These are phyloP conservation scores for Heliothis virescens DNA, from an alignment of 1,140 invertebrate species.

Conservation along the genomic window DNA sequence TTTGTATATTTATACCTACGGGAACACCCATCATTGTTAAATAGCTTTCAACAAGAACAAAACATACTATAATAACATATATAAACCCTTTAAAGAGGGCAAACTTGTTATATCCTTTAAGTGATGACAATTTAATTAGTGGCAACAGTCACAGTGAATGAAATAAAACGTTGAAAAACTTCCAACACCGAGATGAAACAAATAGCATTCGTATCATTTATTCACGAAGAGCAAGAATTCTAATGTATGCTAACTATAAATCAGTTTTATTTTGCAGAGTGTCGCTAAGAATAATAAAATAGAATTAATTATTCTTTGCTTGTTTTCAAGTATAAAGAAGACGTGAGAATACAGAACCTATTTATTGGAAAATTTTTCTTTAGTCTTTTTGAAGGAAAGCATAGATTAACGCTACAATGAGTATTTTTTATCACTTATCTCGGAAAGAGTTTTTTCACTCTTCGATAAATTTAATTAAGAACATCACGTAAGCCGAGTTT, in stretches of 20 bases:
- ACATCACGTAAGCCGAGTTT: too few species aligned
- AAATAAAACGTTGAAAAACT: not conserved
- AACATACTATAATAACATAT: too few species aligned
- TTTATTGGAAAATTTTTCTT: not conserved
- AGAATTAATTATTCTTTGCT: not conserved
- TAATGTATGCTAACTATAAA: constrained; percentile 6
- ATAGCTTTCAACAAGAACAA: too few species aligned
- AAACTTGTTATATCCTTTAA: too few species aligned
- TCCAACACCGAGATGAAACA: not conserved
- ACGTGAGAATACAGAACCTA: not conserved
- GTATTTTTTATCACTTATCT: too few species aligned
- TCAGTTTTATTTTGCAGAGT: not conserved
- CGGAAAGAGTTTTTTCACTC: too few species aligned
- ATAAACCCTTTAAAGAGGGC: too few species aligned
- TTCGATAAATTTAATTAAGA: too few species aligned
- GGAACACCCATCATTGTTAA: too few species aligned
- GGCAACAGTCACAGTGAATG: not conserved
- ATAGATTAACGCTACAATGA: too few species aligned
- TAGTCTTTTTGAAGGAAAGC: not conserved
- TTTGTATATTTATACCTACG: too few species aligned
- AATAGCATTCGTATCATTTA: not conserved
- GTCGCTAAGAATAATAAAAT: constrained; percentile 19
- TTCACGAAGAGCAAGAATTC: constrained; percentile 2
- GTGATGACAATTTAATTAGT: too few species aligned
- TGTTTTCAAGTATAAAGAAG: constrained; percentile 1